Percentiles rank a stretch among this genome's conserved stretches.
Evolutionary conservation across 2,113 vertebrate species (phyloP).

Genomic region (Sciurus niger): DNA sequence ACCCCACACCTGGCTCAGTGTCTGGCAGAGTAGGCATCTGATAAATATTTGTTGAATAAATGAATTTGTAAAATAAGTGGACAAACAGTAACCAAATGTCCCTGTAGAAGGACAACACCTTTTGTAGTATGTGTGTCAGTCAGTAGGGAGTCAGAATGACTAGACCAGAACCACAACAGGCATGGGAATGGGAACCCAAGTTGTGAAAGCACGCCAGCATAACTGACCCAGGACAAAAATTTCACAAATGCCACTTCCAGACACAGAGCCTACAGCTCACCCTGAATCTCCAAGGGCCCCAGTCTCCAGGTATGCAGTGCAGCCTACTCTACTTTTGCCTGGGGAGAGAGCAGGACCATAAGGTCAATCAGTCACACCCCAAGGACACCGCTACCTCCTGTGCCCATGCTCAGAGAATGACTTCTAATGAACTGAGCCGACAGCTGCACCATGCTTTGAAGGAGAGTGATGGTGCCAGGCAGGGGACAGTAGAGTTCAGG

Average conservation of each 20-base stretch:
- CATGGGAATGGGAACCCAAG: neutral
- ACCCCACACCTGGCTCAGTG: neutral
- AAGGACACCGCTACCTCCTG: neutral
- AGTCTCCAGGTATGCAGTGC: neutral
- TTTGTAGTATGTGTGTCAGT: neutral
- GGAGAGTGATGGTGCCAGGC: neutral
- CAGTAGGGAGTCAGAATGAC: neutral
- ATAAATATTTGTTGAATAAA: constrained; percentile 24
- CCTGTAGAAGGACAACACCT: neutral
- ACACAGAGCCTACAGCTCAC: neutral
- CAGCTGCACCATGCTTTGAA: neutral
- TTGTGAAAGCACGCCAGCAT: neutral
- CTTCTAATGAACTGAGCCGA: neutral
- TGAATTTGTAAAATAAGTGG: constrained; percentile 39
- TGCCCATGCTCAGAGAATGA: neutral
- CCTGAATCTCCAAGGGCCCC: neutral
- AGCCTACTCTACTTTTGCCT: neutral
- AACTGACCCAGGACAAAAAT: neutral
- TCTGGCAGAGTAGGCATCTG: neutral
- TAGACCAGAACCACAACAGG: neutral
- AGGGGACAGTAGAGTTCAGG: neutral
- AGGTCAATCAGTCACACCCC: neutral
- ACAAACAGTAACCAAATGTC: neutral
- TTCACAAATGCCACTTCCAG: constrained; percentile 6
- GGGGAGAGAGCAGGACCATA: neutral